Evolutionary conservation across 2,888 invertebrate genomes (phyloP), one percentile per base, ranked within the genome.

Genomic region (Agrotis ipsilon): DNA sequence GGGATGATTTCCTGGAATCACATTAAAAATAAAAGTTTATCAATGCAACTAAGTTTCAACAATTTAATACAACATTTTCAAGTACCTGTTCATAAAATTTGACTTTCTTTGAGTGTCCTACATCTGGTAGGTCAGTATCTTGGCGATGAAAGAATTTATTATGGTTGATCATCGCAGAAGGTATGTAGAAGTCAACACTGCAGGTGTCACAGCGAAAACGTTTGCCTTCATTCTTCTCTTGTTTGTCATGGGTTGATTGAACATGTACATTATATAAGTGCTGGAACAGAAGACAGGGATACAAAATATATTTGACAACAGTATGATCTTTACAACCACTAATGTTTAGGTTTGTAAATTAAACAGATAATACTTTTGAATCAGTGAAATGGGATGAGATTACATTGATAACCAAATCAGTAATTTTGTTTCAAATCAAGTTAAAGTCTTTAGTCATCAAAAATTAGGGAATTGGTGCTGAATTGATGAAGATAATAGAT

Each of bases 241-340:
- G 83, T 11, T 83, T 81, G 13, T 91, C 88, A 81, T 97, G 97
- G 9, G 90, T 94, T 60, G 91, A 86, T 75, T 91, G 87, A 75
- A 97, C 88, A 87, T 97, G 97, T 83, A 96, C 97, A 85, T 97
- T 97, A 80, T 96, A 95, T 32, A 97, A 92, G 79, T 96, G 96
- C 97, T 97, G 92, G 61, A 80, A 81, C 70, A 46, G 63, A 68
- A 64, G 19, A 49, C 62, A 27, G n/a, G 52, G 13, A 27, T 32
- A 24, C 16, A 45, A n/a, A 70, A 19, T 21, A 19, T 43, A 11
- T 21, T 18, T n/a, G 1, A 19, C 3, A 27, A 18, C 6, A 11
- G 19, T 49, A 13, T 59, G 32, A 39, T 32, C 61, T 51, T 45
- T 60, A 27, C 21, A n/a, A 51, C 32, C 49, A 49, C 18, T 39